Base-by-base conservation (phyloP, 1,140 invertebrate species). In the Philopotamus ludificatus region DNA sequence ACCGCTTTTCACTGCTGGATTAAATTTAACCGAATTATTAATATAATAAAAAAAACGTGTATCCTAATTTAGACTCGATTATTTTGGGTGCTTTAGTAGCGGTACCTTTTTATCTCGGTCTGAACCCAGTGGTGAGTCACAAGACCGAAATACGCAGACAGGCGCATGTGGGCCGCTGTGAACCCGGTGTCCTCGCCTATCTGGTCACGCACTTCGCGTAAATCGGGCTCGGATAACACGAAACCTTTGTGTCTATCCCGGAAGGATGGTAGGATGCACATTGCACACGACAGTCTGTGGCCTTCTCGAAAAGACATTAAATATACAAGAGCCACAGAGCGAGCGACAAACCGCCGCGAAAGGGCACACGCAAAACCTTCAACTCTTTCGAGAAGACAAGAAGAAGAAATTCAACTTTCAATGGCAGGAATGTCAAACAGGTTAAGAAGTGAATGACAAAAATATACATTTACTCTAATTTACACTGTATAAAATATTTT, bases 51-150 rank as follows among this genome's bases (percentile, higher is more conserved):
- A 9, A 28, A 53, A 22, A 53, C 50, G 16, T 8, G 50, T 21
- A 21, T 53, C 50, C 50, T 53, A 53, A 53, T 53, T 53, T 53
- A 53, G 50, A 16, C 23, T 4, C 9, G 21, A 18, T 53, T 53
- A 53, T 53, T 53, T 53, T 53, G 22, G 50, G 4, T 12, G 28
- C 28, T 34, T 34, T 34, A 34, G 50, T 53, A 25, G 50, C 50
- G 50, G 20, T 53, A 26, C 23, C 23, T 53, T 53, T 53, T 53
- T 53, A 53, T 53, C 50, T 22, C 18, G 50, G 50, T 21, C 50
- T 26, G 47, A 50, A 50, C 15, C 18, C 47, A 21, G 4, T 20
- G 15, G 7, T 50, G 47, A 50, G n/a, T 50, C 47, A 50, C 21
- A 22, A 50, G 16, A 50, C 47, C 47, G 20, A 50, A 50, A 50